Base-by-base conservation (phyloP, 2,888 invertebrate species). In the Orthosia gothica region DNA sequence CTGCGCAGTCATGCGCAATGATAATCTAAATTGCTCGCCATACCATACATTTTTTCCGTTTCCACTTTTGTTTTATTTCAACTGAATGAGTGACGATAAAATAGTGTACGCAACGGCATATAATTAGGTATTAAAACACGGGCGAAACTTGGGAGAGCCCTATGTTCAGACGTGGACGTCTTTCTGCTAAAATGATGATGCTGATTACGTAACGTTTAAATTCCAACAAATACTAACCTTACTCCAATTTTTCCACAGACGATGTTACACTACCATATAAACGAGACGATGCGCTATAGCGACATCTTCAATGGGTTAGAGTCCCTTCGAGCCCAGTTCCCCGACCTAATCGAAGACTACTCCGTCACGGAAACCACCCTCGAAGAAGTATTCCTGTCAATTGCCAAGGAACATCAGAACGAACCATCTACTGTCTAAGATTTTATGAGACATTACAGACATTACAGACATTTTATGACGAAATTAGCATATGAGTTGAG, bases 291-390 rank as follows among this genome's bases (percentile, higher is more conserved):
- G 79, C 97, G 97, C 94, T 97, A 98, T 87, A 94, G 95, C 73
- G 93, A 97, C 32, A 96, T 98, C 75, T 98, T 98, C 92, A 87
- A 95, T 0, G 93, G 95, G 61, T 96, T 98, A 82, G 98, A 98
- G 85, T 79, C 88, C 0, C 91, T 97, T 1, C 97, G 97, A 83
- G 68, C 82, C 0, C 79, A 87, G 15, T 92, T 93, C 86, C 91
- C 95, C 0, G 26, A 81, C 0, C 94, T 97, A 76, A 94, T 98
- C 5, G 97, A 98, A 82, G 98, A 98, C 93, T 98, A 98, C 92
- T 97, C 98, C 0, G 97, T 98, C 5, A 98, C 98, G 55, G 98
- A 98, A 92, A 98, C 98, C 13, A 98, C 98, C 0, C 95, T 98
- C 32, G 98, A 98, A 91, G 98, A 98, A 92, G 98, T 98, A 75